These are phyloP conservation scores for Scaptomyza caliginosa DNA, from an alignment of 2,888 invertebrate genomes.

Conservation along the genomic window DNA sequence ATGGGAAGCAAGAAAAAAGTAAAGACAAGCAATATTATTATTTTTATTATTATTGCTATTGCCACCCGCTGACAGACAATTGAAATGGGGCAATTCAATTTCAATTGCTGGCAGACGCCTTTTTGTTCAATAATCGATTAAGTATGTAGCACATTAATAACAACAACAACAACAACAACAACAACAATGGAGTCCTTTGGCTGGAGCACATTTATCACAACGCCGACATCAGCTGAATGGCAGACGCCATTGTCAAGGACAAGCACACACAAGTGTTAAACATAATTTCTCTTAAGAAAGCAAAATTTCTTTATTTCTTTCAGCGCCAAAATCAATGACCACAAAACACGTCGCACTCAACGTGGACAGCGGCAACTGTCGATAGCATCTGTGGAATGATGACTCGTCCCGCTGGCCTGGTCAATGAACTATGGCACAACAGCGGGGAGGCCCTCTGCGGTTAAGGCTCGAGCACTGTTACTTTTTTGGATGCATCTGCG, in stretches of 20 bases:
- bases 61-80: constrained; percentile 7
- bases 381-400: constrained; percentile 21
- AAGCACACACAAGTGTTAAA: constrained; percentile 63
- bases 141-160: constrained; percentile 44
- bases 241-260: constrained; percentile 53
- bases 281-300: constrained; percentile 24
- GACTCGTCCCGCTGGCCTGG: constrained; percentile 43
- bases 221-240: neutral
- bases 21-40: constrained; percentile 3
- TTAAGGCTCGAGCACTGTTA: neutral
- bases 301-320: neutral
- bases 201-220: constrained; percentile 39
- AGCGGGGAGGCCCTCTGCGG: neutral
- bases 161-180: constrained; percentile 9
- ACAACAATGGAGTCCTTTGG: constrained; percentile 31
- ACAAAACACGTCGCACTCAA: constrained; percentile 21
- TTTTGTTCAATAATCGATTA: constrained; percentile 29
- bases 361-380: constrained; percentile 20
- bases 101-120: constrained; percentile 25
- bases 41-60: constrained; percentile 14
- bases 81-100: constrained; percentile 13
- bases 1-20: neutral
- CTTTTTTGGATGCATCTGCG: constrained; percentile 43
- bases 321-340: constrained; percentile 10
- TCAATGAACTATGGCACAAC: constrained; percentile 60